Conservation (phyloP, 2,888 invertebrate genomes). For the Resseliella maxima region DNA sequence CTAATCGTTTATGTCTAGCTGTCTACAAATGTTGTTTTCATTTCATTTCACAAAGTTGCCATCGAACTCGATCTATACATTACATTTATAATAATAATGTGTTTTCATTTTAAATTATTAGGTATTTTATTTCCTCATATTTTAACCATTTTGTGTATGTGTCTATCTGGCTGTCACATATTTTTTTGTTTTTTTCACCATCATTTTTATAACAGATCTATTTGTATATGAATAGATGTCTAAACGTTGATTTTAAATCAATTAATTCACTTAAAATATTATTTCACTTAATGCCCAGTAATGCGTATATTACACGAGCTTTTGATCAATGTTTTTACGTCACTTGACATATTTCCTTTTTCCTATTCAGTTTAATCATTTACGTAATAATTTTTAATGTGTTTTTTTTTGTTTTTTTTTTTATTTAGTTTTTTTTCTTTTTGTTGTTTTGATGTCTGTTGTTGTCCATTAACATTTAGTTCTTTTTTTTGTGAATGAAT, state of each 20-base stretch:
- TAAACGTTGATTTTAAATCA: conserved; percentile 36
- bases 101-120: conserved; percentile 16
- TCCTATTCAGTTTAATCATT: background rate
- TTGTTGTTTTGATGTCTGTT: background rate
- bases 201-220: background rate
- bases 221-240: conserved; percentile 51
- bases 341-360: background rate
- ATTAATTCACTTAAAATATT: conserved; percentile 12
- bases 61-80: background rate
- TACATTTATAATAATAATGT: background rate
- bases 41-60: conserved; percentile 25
- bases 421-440: background rate
- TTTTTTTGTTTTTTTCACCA: background rate
- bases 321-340: conserved; percentile 11
- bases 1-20: background rate
- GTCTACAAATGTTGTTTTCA: background rate
- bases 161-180: too few relatives aligned
- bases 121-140: background rate
- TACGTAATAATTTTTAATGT: too few relatives aligned
- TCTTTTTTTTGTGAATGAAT: conserved; percentile 26
- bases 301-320: conserved; percentile 37
- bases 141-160: too few relatives aligned
- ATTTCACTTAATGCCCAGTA: conserved; percentile 53
- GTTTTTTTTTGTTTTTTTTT: too few relatives aligned
- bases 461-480: background rate